Base-by-base conservation (phyloP, 2,888 invertebrate genomes). In the Prosapia bicincta region DNA sequence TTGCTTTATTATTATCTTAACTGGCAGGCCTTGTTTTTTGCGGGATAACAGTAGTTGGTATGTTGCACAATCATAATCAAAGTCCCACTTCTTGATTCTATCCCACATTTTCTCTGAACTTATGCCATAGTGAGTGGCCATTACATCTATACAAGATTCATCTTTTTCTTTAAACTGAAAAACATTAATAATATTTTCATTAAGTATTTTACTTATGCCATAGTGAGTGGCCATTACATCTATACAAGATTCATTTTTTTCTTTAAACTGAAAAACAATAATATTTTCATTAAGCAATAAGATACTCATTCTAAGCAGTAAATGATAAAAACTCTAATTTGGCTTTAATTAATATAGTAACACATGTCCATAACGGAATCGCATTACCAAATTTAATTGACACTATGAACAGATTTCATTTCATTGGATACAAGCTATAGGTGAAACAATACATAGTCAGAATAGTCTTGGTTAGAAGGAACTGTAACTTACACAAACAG, bases 41-140 rank as follows among this genome's bases (percentile, higher is more conserved):
- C 88, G 87, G 73, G 87, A 86, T 28, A 90, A 81, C 69, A 94
- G 84, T 54, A 94, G 83, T 78, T 91, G 87, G 85, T 94, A 94
- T 0, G 93, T 92, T 2, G 93, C 90, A 0, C 92, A 91, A 82
- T 90, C 86, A 83, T 92, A 91, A 85, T 93, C 92, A 82, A 90
- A 92, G 71, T 86, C 86, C 89, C 90, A 90, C 83, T 87, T 83
- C 26, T 82, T 82, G 66, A 90, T 80, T 79, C 85, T 84, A 26
- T 82, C 82, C 87, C 88, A 88, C 83, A 89, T 84, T 24, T 83
- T 83, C 26, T 85, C 85, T n/a, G 81, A 79, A 23, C 82, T 81
- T 1, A 83, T 76, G 3, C 82, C 79, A 76, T 83, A 83, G 79
- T 83, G 82, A 69, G 82, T 82, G 5, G 90, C 88, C 84, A 91